Base-by-base conservation (phyloP, 2,888 invertebrate species). In the Acrobeloides nanus region DNA sequence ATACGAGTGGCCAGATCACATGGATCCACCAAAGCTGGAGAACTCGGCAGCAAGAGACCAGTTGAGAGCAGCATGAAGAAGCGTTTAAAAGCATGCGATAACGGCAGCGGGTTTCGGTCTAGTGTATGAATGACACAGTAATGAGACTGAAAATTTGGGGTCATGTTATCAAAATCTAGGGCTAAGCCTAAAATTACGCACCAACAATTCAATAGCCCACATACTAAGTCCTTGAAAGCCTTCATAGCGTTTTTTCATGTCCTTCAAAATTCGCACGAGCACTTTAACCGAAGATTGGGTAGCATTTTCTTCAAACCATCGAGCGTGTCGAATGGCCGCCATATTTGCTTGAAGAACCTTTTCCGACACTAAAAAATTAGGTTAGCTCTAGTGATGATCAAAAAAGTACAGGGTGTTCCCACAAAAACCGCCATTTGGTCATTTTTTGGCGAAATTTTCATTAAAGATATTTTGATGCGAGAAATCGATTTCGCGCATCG, bases 221-320 rank as follows among this genome's bases (percentile, higher is more conserved):
- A 92, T 88, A 1, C 87, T 87, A 7, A 97, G 80, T 1, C 89
- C 85, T 52, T 86, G 83, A 51, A 95, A 83, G 0, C 92, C 92
- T 55, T 85, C 82, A 78, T 89, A 93, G 15, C 95, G 82, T 43
- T 82, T 82, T 64, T 87, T 83, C 68, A 95, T 81, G 78, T 95
- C 95, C 54, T 90, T 82, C n/a, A 97, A 79, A 21, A 97, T 81
- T 1, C 95, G 83, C 62, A 95, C 90, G 12, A 97, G 77, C 5
- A 51, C 48, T 46, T 57, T 59, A 31, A 62, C 38, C 4, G 57
- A 43, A 4, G 92, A 90, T 75, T 93, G 92, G 74, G 88, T 89
- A 0, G 89, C 90, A 72, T 92, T 90, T 75, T 93, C 93, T 74
- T 93, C 93, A 75, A 93, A 93, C 95, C 95, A 97, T 24, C 90